Conservation (phyloP, 2,797 vertebrate genomes). For the Syngnathus acus region DNA sequence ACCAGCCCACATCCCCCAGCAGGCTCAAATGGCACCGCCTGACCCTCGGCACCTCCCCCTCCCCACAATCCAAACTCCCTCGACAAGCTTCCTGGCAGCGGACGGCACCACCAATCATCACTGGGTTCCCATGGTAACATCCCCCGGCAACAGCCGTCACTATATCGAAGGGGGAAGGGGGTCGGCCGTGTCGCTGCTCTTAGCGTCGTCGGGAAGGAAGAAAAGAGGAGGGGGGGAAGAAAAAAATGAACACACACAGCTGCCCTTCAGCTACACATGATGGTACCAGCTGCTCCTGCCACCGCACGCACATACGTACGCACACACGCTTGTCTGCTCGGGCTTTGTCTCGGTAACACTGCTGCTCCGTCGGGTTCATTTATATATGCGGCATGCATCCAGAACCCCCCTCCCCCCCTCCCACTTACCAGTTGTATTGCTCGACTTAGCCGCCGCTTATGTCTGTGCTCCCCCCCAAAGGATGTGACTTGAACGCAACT, state of each 20-base stretch:
- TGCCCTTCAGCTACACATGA: constrained; percentile 80
- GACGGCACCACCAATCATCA: constrained; percentile 84
- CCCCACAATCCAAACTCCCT: constrained; percentile 55
- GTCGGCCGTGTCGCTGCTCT: constrained; percentile 79
- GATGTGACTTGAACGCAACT: not conserved
- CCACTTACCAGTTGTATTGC: constrained; percentile 14
- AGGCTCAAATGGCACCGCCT: constrained; percentile 62
- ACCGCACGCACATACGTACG: constrained; percentile 25
- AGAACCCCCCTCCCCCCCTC: constrained; percentile 31
- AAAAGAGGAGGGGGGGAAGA: constrained; percentile 36
- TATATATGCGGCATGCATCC: constrained; percentile 32
- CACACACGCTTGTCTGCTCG: constrained; percentile 20
- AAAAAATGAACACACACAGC: constrained; percentile 64
- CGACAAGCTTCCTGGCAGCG: constrained; percentile 78
- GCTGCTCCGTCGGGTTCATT: constrained; percentile 41
- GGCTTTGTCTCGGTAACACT: constrained; percentile 44
- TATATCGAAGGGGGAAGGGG: constrained; percentile 81
- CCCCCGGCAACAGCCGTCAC: constrained; percentile 84
- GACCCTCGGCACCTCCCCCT: constrained; percentile 58
- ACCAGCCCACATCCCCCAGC: constrained; percentile 55
- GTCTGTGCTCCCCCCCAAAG: not conserved
- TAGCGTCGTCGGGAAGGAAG: constrained; percentile 63
- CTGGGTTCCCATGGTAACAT: constrained; percentile 86
- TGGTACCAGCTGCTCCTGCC: constrained; percentile 83
- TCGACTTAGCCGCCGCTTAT: not conserved